A percentile compares a stretch with the other conserved stretches of the same genome.
Conservation (phyloP, 2,888 invertebrate species). For the Unio pictorum region DNA sequence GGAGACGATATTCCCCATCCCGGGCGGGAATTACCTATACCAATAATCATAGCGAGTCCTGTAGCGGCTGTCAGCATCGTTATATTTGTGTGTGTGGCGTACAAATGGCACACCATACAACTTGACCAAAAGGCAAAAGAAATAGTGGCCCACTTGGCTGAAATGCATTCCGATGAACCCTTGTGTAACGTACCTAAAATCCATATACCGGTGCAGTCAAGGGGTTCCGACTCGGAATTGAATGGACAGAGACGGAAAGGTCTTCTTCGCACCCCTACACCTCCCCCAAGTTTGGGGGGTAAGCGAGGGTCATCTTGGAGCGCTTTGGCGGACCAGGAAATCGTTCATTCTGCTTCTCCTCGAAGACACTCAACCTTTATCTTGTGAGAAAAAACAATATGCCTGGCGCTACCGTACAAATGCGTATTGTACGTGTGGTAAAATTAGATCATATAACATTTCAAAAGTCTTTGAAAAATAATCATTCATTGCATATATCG, state of each 20-base stretch:
- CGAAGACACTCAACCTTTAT: slow-evolving; percentile 61
- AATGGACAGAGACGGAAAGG: slow-evolving; percentile 18
- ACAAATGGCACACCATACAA: slow-evolving; percentile 56
- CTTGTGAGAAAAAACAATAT: slow-evolving; percentile 16
- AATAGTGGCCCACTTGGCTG: slow-evolving; percentile 51
- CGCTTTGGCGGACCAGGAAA: slow-evolving; percentile 56
- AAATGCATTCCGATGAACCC: slow-evolving; percentile 32
- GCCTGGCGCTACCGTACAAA: no score
- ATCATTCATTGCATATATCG: no score
- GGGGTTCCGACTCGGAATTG: slow-evolving; percentile 18
- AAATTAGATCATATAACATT: no score
- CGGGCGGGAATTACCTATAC: slow-evolving; percentile 47
- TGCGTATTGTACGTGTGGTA: no score
- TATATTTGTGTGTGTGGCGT: slow-evolving; percentile 59
- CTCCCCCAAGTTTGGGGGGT: slow-evolving; percentile 22
- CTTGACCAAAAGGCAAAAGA: slow-evolving; percentile 57
- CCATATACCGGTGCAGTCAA: slow-evolving; percentile 7
- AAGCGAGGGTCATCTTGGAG: slow-evolving; percentile 40
- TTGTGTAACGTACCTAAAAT: slow-evolving; percentile 5
- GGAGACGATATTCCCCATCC: slow-evolving; percentile 4
- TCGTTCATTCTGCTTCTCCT: slow-evolving; percentile 50
- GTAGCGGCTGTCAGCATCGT: slow-evolving; percentile 58
- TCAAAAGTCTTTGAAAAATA: no score
- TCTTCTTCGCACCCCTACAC: slow-evolving; percentile 20
- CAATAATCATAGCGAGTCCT: slow-evolving; percentile 58